Evolutionary conservation across 2,113 vertebrate species (phyloP), one percentile per base, ranked within the genome.

Genomic region (Oryzias woworae): DNA sequence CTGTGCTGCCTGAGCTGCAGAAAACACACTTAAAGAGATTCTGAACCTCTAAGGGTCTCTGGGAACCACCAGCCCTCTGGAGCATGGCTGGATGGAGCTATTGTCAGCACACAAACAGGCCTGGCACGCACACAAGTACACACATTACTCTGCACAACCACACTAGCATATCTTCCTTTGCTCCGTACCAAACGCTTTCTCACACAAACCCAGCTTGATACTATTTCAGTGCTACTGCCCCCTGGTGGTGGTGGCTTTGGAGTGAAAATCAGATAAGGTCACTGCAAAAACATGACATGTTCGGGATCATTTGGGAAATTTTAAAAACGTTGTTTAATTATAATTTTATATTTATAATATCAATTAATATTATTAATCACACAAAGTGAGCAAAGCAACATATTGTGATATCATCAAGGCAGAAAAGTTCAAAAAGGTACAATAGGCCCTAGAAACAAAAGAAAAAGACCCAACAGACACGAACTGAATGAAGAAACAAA

Each of bases 41-140:
- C 81, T 84, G 81, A 58, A 79, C 60, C 64, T 77, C 69, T 75
- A 73, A 76, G 84, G 70, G 68, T 77, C 82, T 81, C 70, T 85
- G 85, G 87, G 87, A 89, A 85, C 75, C 14, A 66, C 80, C 75
- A 81, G 78, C 81, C 58, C 85, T 85, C 78, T 77, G 77, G 80
- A 71, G 76, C 73, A 83, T 71, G 87, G 87, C 84, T 88, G 82
- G 83, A 76, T 86, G 88, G 74, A 82, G 78, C 75, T 55, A 85
- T 90, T 88, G 86, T 84, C 65, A 24, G 48, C 58, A 73, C 62
- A 77, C 75, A 77, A 83, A 75, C 81, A 75, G 77, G 68, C 42
- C 69, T 85, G 81, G 76, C 84, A 66, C 58, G n/a, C 45, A 57
- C 48, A 67, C 75, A 78, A 54, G 69, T 64, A 57, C 81, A 78